Percentiles rank a stretch among this genome's conserved stretches.
These are phyloP conservation scores for Gandaritis pyraliata DNA, from an alignment of 2,888 invertebrate genomes.

Conservation along the genomic window DNA sequence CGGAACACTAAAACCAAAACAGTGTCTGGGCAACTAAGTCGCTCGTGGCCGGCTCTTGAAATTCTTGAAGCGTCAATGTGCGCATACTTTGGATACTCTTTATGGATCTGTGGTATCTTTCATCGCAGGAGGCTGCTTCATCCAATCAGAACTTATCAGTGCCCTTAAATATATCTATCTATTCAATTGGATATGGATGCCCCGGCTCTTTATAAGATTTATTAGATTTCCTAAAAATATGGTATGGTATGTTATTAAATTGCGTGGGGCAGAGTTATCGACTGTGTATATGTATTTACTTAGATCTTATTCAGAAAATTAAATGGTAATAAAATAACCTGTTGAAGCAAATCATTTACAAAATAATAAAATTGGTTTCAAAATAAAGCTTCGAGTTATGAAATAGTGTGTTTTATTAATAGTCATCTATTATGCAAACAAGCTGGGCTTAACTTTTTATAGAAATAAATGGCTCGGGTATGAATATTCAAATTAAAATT, in stretches of 20 bases:
- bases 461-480: constrained; percentile 15
- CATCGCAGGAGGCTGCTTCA: constrained; percentile 10
- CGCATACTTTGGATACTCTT: too few species aligned
- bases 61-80: too few species aligned
- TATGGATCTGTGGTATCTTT: constrained; percentile 11
- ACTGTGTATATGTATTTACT: too few species aligned
- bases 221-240: constrained; percentile 24
- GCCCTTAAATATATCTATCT: constrained; percentile 10
- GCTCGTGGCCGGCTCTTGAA: too few species aligned
- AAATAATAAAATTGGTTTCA: too few species aligned
- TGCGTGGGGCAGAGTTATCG: not conserved
- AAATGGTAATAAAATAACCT: not conserved
- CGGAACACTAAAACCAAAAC: too few species aligned
- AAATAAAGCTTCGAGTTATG: too few species aligned
- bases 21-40: too few species aligned
- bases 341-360: too few species aligned
- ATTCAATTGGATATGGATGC: constrained; percentile 25
- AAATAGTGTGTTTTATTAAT: too few species aligned
- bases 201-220: constrained; percentile 24
- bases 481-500: constrained; percentile 47
- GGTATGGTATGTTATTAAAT: not conserved
- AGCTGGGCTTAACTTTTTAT: not conserved
- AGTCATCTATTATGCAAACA: too few species aligned
- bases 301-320: not conserved
- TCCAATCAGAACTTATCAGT: constrained; percentile 24